Conservation (phyloP, 2,888 invertebrate species). For the Andricus quercusramuli region DNA sequence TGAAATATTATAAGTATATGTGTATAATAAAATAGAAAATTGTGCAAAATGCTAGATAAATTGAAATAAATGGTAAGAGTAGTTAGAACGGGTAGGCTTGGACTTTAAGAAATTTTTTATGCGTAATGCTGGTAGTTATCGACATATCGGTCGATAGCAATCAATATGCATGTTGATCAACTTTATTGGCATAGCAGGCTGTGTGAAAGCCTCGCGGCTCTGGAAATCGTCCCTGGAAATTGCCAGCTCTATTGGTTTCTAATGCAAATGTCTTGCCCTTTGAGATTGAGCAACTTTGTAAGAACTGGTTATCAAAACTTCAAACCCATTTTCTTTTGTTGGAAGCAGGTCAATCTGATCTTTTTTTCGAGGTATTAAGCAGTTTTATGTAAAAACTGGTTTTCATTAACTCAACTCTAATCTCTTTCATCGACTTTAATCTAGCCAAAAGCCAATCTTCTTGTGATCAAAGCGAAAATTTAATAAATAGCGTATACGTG, state of each 20-base stretch:
- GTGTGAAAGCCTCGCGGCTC: constrained; percentile 32
- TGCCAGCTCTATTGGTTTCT: constrained; percentile 34
- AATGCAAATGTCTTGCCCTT: constrained; percentile 41
- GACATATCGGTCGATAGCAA: constrained; percentile 40
- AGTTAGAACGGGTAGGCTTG: constrained; percentile 4
- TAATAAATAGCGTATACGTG: too few relatives aligned
- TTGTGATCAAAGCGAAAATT: too few relatives aligned
- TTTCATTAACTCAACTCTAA: neutral
- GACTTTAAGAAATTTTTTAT: neutral
- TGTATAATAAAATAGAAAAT: neutral
- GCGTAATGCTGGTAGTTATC: constrained; percentile 32
- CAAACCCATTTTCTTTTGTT: constrained; percentile 20
- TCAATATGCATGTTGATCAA: constrained; percentile 41
- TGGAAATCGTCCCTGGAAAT: constrained; percentile 35
- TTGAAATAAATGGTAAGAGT: neutral
- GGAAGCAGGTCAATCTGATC: neutral
- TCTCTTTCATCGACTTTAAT: neutral
- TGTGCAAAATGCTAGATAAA: constrained; percentile 5
- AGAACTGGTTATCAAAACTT: constrained; percentile 37
- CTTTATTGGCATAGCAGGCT: constrained; percentile 19
- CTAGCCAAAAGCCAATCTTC: too few relatives aligned
- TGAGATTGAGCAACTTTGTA: constrained; percentile 35
- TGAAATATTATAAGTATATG: neutral
- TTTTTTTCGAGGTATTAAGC: neutral
- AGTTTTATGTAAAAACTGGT: neutral